Evolutionary conservation across 1,140 invertebrate genomes (phyloP), one percentile per base, ranked within the genome.

Genomic region (Drosophila ogumai): DNA sequence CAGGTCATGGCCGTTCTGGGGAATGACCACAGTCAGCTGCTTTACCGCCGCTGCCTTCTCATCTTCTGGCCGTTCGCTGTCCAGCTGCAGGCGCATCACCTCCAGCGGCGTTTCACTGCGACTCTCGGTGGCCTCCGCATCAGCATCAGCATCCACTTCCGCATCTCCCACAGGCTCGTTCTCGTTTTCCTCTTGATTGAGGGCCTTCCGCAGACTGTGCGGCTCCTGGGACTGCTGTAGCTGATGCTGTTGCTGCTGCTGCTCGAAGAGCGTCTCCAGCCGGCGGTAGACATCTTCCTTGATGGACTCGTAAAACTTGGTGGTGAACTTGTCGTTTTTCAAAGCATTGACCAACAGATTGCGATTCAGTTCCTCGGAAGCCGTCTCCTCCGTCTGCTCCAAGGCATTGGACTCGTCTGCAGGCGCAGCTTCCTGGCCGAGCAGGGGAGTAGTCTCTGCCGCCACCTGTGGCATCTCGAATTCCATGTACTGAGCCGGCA

Each of bases 211-310:
- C 22, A 72, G 22, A 17, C 17, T 47, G 0, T 41, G 68, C 0
- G 95, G 95, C 75, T 95, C 75, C 19, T 78, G 75, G n/a, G 44
- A 13, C 31, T 66, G 54, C 38, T 64, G 72, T 1, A 69, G 44
- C 2, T 78, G 60, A 32, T 91, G 95, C 1, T 95, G 95, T 65
- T 95, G 82, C 54, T 87, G 84, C 22, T 88, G 95, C 90, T 96
- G 96, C 2, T 95, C 95, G 2, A 94, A 94, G 32, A 96, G 92
- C 4, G 95, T 94, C n/a, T 95, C 95, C 2, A 96, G 94, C 82
- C 96, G 94, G 13, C 96, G 95, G 81, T 95, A 96, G 4, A 96
- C 94, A 88, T 95, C 95, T 81, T 95, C 95, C 43, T 95, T 93
- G 17, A 96, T 92, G 13, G 95, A 93, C 71, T 95, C 95, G 87